Conservation (phyloP, 2,113 vertebrate genomes). For the Callaeas wilsoni region DNA sequence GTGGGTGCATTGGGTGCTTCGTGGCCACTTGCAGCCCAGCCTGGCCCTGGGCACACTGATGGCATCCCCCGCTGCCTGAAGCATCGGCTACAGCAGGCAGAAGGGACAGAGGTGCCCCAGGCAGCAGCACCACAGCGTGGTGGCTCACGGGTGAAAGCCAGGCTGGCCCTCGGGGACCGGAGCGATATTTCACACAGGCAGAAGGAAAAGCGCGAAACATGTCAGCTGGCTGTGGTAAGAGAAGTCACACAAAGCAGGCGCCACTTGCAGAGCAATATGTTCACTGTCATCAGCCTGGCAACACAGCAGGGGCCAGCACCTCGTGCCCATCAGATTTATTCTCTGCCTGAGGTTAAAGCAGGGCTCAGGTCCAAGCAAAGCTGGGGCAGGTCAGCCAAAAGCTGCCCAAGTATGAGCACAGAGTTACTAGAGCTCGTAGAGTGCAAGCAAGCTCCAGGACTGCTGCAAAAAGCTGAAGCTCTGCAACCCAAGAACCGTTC, state of each 20-base stretch:
- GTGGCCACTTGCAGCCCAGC: rapidly evolving
- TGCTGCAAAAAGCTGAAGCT: background rate
- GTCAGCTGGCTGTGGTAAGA: background rate
- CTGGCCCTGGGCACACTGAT: rapidly evolving
- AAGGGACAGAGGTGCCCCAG: background rate
- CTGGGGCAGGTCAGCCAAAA: background rate
- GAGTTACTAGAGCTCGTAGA: background rate
- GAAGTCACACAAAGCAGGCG: slow-evolving; percentile 7
- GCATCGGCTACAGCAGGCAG: background rate
- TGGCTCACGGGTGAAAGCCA: rapidly evolving
- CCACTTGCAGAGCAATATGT: background rate
- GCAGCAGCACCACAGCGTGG: rapidly evolving
- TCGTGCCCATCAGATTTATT: slow-evolving; percentile 34
- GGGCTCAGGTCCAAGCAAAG: background rate
- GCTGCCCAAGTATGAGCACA: background rate
- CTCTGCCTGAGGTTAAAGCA: background rate
- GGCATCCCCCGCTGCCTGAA: rapidly evolving
- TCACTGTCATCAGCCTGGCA: slow-evolving; percentile 16
- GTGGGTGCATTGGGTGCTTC: background rate
- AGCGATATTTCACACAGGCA: rapidly evolving
- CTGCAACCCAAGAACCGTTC: background rate
- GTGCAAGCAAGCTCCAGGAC: background rate
- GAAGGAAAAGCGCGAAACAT: background rate
- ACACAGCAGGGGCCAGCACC: background rate
- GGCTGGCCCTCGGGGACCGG: rapidly evolving